Evolutionary conservation across 2,797 vertebrate genomes (phyloP).

Genomic region (Anguilla marmorata): DNA sequence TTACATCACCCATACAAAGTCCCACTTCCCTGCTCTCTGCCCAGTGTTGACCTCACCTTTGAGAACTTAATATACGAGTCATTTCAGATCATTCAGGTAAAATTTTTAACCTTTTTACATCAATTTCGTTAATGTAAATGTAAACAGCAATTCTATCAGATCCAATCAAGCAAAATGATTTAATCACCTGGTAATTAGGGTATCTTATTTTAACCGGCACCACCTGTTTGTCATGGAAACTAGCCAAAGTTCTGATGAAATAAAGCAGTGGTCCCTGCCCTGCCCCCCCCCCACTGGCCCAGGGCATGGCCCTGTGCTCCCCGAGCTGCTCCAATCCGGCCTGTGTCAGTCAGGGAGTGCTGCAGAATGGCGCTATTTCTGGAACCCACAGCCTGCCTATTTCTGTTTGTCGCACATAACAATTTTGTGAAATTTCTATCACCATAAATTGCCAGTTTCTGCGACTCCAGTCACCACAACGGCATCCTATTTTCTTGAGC

Average conservation of each 20-base stretch:
- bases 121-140: no score
- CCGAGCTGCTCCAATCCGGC: not conserved
- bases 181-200: not conserved
- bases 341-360: constrained; percentile 37
- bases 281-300: not conserved
- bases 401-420: constrained; percentile 55
- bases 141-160: not conserved
- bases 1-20: not conserved
- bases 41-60: not conserved
- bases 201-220: not conserved
- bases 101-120: no score
- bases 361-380: constrained; percentile 54
- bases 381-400: constrained; percentile 48
- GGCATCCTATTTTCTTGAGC: constrained; percentile 43
- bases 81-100: not conserved
- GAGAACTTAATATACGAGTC: not conserved
- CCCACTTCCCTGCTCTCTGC: not conserved
- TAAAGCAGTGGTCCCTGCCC: not conserved
- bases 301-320: not conserved
- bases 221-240: not conserved
- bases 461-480: constrained; percentile 47
- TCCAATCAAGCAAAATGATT: not conserved
- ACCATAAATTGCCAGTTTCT: constrained; percentile 56
- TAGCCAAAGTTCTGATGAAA: not conserved
- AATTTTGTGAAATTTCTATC: constrained; percentile 48